phyloP scores from a whole-genome alignment of 2,113 vertebrate genomes.

The Anoura caudifer region DNA sequence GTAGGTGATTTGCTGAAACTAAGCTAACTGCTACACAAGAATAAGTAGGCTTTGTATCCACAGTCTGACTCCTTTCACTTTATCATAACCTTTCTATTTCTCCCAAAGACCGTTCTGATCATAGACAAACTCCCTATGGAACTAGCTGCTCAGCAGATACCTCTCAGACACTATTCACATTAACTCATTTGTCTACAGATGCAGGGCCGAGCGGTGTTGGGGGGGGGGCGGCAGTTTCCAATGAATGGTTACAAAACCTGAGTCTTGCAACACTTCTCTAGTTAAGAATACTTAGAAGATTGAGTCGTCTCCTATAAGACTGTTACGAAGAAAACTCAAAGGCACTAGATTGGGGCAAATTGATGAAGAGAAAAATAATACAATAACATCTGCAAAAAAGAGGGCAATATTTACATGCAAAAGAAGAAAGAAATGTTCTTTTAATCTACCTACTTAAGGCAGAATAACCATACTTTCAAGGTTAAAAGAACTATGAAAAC shows the following conservation, averaged over 20 bases:
- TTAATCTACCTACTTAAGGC: background rate
- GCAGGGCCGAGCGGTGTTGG: too few relatives aligned
- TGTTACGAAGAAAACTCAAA: slow-evolving; percentile 1
- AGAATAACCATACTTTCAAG: background rate
- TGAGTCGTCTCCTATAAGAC: background rate
- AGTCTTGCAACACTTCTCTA: background rate
- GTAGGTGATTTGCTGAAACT: slow-evolving; percentile 61
- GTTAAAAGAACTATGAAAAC: slow-evolving; percentile 27
- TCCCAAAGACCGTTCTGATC: slow-evolving; percentile 5
- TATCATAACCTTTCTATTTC: background rate
- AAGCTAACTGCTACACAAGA: slow-evolving; percentile 50
- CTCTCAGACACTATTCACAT: background rate
- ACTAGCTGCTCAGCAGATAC: background rate
- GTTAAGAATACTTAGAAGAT: slow-evolving; percentile 3
- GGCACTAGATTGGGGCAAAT: background rate
- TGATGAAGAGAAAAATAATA: background rate
- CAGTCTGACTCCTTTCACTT: slow-evolving; percentile 37
- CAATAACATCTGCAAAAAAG: background rate
- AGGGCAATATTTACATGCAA: background rate
- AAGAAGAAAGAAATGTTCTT: background rate
- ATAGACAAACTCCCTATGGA: slow-evolving; percentile 19
- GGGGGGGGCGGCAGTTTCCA: background rate
- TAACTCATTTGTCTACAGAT: background rate
- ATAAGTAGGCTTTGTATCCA: slow-evolving; percentile 29
- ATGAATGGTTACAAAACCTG: background rate